These are phyloP conservation scores for Heliconius sara DNA, from an alignment of 2,888 invertebrate species.

Conservation along the genomic window DNA sequence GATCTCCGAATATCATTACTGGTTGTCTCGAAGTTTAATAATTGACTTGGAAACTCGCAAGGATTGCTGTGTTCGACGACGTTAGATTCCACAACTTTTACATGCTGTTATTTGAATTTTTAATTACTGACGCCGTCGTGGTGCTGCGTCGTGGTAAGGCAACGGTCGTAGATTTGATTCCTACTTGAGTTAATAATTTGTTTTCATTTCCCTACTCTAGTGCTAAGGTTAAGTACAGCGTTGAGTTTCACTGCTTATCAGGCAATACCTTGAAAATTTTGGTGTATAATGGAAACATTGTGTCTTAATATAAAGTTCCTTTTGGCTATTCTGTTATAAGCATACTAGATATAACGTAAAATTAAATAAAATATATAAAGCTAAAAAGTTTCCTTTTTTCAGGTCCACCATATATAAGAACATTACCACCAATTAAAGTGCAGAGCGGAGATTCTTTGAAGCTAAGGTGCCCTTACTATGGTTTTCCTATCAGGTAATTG, in stretches of 20 bases:
- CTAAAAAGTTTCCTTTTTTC: constrained; percentile 48
- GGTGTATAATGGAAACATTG: not conserved
- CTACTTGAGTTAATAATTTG: not conserved
- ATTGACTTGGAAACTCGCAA: constrained; percentile 36
- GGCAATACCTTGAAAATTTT: not conserved
- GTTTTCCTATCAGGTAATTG: constrained; percentile 89
- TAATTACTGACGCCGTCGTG: not conserved
- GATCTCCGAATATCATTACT: constrained; percentile 36
- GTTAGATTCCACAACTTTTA: not conserved
- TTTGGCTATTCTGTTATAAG: not conserved
- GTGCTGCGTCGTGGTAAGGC: not conserved
- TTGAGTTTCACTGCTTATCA: not conserved
- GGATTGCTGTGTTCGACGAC: constrained; percentile 9
- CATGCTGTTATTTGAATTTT: constrained; percentile 7
- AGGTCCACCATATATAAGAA: constrained; percentile 90
- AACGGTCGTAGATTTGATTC: not conserved
- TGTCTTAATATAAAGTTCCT: not conserved
- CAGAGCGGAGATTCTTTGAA: constrained; percentile 90
- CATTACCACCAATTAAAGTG: constrained; percentile 89
- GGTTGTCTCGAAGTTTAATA: constrained; percentile 34
- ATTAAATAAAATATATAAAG: no score
- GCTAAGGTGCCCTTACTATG: constrained; percentile 92
- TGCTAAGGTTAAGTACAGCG: not conserved
- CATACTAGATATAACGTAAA: no score
- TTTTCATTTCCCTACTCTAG: not conserved